A percentile compares a stretch with the other conserved stretches of the same genome.
phyloP scores from a whole-genome alignment of 1,140 invertebrate species.

The Muscidifurax raptorellus region DNA sequence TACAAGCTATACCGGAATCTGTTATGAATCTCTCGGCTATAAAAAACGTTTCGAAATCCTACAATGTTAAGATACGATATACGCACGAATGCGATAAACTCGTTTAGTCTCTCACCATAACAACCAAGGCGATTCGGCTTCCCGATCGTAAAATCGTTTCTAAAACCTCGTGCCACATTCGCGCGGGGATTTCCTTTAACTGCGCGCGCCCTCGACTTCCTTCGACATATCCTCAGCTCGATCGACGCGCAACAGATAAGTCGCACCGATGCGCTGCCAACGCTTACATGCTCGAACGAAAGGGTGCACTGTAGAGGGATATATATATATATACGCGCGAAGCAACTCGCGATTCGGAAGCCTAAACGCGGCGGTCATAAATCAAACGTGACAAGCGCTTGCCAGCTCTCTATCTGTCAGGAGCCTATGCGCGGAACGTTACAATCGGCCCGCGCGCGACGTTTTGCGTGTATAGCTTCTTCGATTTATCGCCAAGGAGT shows the following conservation, averaged over 20 bases:
- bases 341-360: constrained; percentile 47
- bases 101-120: no score
- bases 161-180: no score
- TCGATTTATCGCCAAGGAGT: constrained; percentile 29
- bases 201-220: no score
- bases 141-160: no score
- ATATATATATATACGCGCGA: not conserved
- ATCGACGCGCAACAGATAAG: constrained; percentile 55
- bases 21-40: no score
- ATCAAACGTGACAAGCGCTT: constrained; percentile 63
- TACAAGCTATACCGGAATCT: no score
- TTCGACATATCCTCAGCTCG: not conserved
- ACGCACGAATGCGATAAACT: no score
- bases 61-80: no score
- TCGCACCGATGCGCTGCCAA: constrained; percentile 29
- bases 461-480: constrained; percentile 48
- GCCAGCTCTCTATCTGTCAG: constrained; percentile 61
- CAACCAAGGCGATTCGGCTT: no score
- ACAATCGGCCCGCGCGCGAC: constrained; percentile 55
- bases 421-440: constrained; percentile 53
- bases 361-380: constrained; percentile 58
- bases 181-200: no score
- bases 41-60: no score
- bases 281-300: not conserved
- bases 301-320: not conserved